Evolutionary conservation across 2,797 vertebrate species (phyloP), one percentile per base, ranked within the genome.

Genomic region (Catharus ustulatus): DNA sequence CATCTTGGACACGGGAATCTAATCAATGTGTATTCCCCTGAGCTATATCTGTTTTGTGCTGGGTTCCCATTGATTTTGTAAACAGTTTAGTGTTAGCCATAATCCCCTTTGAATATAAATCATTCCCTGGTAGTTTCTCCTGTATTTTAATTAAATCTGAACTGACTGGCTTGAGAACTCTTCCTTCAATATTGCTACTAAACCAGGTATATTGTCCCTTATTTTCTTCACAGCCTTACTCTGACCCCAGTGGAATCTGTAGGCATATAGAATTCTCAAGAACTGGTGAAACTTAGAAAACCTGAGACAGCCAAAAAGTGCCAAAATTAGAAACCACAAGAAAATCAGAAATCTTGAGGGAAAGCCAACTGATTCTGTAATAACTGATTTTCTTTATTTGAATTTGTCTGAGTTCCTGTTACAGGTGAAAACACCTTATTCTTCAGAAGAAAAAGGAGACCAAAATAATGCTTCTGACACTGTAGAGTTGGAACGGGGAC

Each of bases 141-240:
- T 86, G 66, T 93, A 45, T 89, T 96, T 87, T 92, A 93, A 91
- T 92, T 95, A 91, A 89, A 94, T 89, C 66, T 81, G 24, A 95
- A 59, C 55, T 55, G 87, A 83, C 75, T 20, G 26, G 32, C 54
- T 80, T 52, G 75, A 84, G 63, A 83, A 89, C 36, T 80, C n/a
- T 76, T 64, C 34, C 29, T 69, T 79, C 77, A 55, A 18, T 46
- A 7, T 67, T 78, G 26, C n/a, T 62, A 18, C 49, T 83, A 51
- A 79, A 89, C 7, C 34, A 58, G 66, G 58, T 61, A 79, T 61
- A 61, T 82, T 89, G 34, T 66, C 16, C 13, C 36, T 73, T 3
- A 1, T 75, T 89, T 79, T 67, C 57, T 52, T 93, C 40, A 26
- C 51, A 84, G 68, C 36, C 43, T 19, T 89, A 38, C 38, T 75